Conservation (phyloP, 2,113 vertebrate genomes). For the Opisthocomus hoazin region DNA sequence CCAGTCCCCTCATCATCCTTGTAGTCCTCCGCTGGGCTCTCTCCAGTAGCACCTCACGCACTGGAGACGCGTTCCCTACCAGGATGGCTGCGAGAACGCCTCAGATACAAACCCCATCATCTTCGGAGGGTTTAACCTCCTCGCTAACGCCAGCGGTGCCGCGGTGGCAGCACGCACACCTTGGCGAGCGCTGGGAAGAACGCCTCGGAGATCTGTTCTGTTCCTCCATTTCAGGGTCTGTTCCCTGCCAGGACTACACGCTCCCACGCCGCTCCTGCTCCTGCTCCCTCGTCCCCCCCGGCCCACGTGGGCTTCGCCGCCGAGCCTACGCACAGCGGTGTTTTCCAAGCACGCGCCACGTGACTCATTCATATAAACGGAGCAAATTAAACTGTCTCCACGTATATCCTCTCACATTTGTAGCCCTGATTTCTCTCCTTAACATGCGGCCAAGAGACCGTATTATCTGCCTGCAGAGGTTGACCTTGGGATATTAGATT, state of each 20-base stretch:
- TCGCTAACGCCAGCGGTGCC: neutral
- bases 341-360: constrained; percentile 77
- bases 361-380: constrained; percentile 80
- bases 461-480: constrained; percentile 86
- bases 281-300: constrained; percentile 23
- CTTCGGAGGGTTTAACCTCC: neutral
- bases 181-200: neutral
- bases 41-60: too few relatives aligned
- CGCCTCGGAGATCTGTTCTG: neutral
- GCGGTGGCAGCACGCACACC: neutral
- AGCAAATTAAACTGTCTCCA: constrained; percentile 84
- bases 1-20: too few relatives aligned
- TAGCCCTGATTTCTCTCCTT: constrained; percentile 73
- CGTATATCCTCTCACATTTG: constrained; percentile 79
- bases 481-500: constrained; percentile 87
- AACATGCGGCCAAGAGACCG: constrained; percentile 76
- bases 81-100: neutral
- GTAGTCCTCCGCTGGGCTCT: too few relatives aligned
- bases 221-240: neutral
- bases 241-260: neutral
- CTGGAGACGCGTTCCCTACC: neutral
- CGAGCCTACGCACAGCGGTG: constrained; percentile 62
- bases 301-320: constrained; percentile 64
- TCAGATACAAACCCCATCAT: neutral
- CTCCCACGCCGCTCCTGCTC: neutral